A percentile compares a stretch with the other conserved stretches of the same genome.
These are phyloP conservation scores for Cosmorhoe ocellata DNA, from an alignment of 2,888 invertebrate genomes.

Conservation along the genomic window DNA sequence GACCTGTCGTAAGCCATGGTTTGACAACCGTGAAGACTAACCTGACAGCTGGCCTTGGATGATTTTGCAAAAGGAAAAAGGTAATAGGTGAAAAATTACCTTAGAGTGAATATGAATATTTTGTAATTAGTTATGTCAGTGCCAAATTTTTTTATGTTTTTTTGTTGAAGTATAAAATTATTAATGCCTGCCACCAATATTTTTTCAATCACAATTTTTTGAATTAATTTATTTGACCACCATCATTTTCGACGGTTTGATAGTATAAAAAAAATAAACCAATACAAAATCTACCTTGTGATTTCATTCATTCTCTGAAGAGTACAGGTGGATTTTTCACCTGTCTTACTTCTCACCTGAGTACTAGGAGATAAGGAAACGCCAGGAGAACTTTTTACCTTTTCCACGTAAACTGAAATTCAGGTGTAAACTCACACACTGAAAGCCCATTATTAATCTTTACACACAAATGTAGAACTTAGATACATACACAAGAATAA, in stretches of 20 bases:
- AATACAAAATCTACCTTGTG: too few species aligned
- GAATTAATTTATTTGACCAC: too few species aligned
- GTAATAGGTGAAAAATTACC: too few species aligned
- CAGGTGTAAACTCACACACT: constrained; percentile 52
- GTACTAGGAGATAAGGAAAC: constrained; percentile 62
- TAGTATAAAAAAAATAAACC: too few species aligned
- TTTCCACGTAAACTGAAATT: constrained; percentile 51
- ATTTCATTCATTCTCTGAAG: constrained; percentile 24
- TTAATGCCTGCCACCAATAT: too few species aligned
- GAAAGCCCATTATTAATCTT: neutral
- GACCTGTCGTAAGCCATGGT: constrained; percentile 74
- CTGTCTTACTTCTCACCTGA: constrained; percentile 74
- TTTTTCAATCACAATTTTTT: too few species aligned
- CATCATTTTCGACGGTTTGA: too few species aligned
- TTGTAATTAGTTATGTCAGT: too few species aligned
- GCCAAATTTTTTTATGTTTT: too few species aligned
- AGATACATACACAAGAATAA: neutral
- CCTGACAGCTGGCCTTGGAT: constrained; percentile 55
- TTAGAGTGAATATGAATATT: too few species aligned
- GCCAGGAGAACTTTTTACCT: constrained; percentile 50
- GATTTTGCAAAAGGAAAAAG: too few species aligned
- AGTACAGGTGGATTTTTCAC: constrained; percentile 67
- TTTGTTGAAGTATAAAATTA: too few species aligned
- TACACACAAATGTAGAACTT: constrained; percentile 3
- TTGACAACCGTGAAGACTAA: constrained; percentile 73